Conservation (phyloP, 2,888 invertebrate genomes). For the Drosophila mayaguana region DNA sequence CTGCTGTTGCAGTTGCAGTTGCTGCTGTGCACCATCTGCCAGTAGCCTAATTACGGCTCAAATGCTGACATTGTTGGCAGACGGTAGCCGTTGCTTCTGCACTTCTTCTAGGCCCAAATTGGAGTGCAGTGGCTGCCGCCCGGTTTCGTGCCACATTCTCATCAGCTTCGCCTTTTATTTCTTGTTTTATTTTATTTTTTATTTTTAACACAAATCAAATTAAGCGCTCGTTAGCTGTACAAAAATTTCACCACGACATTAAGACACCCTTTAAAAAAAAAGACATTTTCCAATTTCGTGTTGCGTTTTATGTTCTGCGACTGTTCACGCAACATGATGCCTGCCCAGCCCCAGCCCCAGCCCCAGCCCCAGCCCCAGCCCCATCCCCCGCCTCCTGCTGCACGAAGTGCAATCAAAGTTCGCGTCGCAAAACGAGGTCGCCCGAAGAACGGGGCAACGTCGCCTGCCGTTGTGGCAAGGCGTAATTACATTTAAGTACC, state of each 20-base stretch:
- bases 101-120: slow-evolving; percentile 49
- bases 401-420: slow-evolving; percentile 56
- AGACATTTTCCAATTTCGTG: slow-evolving; percentile 20
- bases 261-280: slow-evolving; percentile 38
- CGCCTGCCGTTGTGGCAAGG: slow-evolving; percentile 44
- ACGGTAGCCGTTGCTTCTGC: slow-evolving; percentile 55
- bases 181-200: not conserved
- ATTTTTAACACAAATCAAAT: slow-evolving; percentile 69
- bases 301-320: slow-evolving; percentile 43
- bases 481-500: slow-evolving; percentile 78
- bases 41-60: slow-evolving; percentile 79
- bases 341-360: not conserved
- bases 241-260: slow-evolving; percentile 68
- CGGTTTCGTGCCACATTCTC: slow-evolving; percentile 65
- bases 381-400: not conserved
- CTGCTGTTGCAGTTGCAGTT: slow-evolving; percentile 7
- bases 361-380: too few relatives aligned
- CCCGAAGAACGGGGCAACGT: slow-evolving; percentile 31
- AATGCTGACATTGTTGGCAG: slow-evolving; percentile 67
- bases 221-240: slow-evolving; percentile 63
- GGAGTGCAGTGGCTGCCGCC: slow-evolving; percentile 32
- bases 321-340: slow-evolving; percentile 13
- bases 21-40: slow-evolving; percentile 40
- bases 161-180: slow-evolving; percentile 39
- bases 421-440: slow-evolving; percentile 74